Conservation (phyloP, 2,888 invertebrate species). For the Heliconius ethilla region DNA sequence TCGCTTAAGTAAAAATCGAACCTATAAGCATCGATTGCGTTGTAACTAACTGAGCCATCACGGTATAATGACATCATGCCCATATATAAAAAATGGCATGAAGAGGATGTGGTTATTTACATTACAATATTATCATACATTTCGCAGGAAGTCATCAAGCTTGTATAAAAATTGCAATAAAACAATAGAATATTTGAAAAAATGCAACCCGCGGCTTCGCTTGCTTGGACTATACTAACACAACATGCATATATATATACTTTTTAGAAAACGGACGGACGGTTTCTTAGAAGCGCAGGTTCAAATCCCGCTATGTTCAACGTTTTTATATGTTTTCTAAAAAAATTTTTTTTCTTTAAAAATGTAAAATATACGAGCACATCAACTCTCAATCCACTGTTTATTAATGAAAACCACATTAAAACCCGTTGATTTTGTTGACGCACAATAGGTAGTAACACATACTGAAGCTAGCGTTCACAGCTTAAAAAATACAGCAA, state of each 20-base stretch:
- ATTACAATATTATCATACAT: not conserved
- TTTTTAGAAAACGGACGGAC: too few species aligned
- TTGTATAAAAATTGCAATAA: not conserved
- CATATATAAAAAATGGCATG: not conserved
- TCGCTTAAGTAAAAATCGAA: not conserved
- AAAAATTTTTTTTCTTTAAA: not conserved
- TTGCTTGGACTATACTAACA: not conserved
- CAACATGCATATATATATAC: too few species aligned
- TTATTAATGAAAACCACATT: too few species aligned
- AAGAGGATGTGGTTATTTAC: not conserved
- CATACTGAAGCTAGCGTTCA: not conserved
- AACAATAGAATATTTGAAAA: not conserved
- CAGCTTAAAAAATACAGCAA: not conserved
- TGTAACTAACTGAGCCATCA: not conserved
- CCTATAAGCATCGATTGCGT: not conserved
- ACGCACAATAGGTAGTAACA: too few species aligned
- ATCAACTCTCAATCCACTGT: too few species aligned
- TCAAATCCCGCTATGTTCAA: too few species aligned
- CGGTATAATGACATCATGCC: not conserved
- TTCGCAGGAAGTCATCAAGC: not conserved
- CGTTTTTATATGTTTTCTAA: too few species aligned
- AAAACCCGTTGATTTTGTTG: too few species aligned
- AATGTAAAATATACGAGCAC: not conserved
- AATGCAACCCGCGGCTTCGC: not conserved
- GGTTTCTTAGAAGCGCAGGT: too few species aligned